Conservation (phyloP, 2,113 vertebrate genomes). For the Euleptes europaea region DNA sequence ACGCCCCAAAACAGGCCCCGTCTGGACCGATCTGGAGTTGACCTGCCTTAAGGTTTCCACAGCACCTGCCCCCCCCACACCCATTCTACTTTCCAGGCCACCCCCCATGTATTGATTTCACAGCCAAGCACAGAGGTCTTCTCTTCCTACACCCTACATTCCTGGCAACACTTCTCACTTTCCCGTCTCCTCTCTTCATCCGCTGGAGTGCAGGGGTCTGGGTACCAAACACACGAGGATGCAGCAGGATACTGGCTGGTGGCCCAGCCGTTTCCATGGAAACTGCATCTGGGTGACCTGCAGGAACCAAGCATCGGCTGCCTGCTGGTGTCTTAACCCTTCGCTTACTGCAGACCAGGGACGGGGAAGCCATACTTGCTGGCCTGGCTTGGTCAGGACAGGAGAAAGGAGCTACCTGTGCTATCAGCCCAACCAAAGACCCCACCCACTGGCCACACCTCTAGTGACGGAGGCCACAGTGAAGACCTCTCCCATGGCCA, state of each 20-base stretch:
- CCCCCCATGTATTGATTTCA: neutral
- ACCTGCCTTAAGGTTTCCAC: neutral
- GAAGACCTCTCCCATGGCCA: no score
- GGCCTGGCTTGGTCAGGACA: neutral
- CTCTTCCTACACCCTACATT: neutral
- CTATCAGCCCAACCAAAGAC: no score
- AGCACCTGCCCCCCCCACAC: no score
- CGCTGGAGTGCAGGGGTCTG: constrained; percentile 1
- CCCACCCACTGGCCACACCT: no score
- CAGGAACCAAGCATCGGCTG: constrained; percentile 1
- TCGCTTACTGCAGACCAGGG: neutral
- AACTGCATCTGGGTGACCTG: constrained; percentile 41
- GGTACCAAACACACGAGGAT: constrained; percentile 15
- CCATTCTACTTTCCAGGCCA: neutral
- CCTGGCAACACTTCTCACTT: neutral
- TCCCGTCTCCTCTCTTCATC: neutral
- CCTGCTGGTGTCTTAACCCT: constrained; percentile 14
- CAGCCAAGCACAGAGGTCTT: neutral
- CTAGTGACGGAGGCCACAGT: no score
- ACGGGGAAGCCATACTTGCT: no score
- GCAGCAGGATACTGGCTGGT: constrained; percentile 25
- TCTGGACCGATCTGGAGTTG: no score
- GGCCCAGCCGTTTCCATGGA: constrained; percentile 55
- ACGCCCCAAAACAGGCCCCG: neutral
- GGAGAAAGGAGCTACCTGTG: neutral